Conservation (phyloP, 2,113 vertebrate genomes). For the Nycticebus coucang region DNA sequence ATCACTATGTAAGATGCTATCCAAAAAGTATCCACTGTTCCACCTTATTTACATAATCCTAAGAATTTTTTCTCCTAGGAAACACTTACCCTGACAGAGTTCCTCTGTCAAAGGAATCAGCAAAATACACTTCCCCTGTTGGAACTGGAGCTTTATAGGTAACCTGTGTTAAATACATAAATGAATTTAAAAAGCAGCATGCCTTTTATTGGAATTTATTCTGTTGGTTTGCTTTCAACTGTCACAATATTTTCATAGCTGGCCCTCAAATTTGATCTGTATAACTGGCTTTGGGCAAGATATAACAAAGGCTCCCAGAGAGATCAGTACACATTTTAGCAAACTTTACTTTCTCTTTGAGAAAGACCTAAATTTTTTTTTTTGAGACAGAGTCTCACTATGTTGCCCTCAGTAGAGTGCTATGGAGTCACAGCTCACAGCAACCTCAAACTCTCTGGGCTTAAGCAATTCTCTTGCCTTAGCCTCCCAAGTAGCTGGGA, state of each 20-base stretch:
- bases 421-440: too few species aligned
- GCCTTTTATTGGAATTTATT: neutral
- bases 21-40: neutral
- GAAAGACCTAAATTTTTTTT: slow-evolving; percentile 2
- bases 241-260: neutral
- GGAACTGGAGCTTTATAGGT: slow-evolving; percentile 95
- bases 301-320: slow-evolving; percentile 8
- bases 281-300: neutral
- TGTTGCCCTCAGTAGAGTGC: neutral
- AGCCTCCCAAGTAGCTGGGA: neutral
- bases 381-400: neutral
- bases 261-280: neutral
- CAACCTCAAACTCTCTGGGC: too few species aligned
- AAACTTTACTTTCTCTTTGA: slow-evolving; percentile 37
- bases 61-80: neutral
- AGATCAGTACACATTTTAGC: neutral
- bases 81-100: slow-evolving; percentile 93
- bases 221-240: slow-evolving; percentile 5
- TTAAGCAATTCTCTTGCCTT: too few species aligned
- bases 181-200: neutral
- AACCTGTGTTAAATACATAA: slow-evolving; percentile 86
- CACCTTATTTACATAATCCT: neutral
- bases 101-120: slow-evolving; percentile 95
- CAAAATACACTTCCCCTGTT: slow-evolving; percentile 95
- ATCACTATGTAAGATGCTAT: neutral